Percentiles rank a stretch among this genome's conserved stretches.
Evolutionary conservation across 2,797 vertebrate species (phyloP).

Genomic region (Pangasius djambal): DNA sequence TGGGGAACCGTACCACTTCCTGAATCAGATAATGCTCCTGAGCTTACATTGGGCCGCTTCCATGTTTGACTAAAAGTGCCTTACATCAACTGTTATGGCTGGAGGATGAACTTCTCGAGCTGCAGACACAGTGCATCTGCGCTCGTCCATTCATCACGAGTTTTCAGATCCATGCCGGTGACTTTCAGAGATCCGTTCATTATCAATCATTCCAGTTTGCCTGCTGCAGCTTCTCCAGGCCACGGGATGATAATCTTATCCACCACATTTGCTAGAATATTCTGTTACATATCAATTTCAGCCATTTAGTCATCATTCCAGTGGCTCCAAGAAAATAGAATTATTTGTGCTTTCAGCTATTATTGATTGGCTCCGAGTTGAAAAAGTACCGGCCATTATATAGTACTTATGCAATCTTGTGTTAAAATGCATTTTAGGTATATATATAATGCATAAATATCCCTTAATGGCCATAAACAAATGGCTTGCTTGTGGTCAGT

Average conservation of each 20-base stretch:
- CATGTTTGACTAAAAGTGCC: constrained; percentile 56
- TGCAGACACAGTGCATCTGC: constrained; percentile 39
- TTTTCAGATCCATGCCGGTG: constrained; percentile 46
- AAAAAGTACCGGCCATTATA: constrained; percentile 83
- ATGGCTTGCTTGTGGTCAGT: constrained; percentile 47
- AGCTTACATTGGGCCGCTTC: constrained; percentile 50
- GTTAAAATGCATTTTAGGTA: constrained; percentile 85
- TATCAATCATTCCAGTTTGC: constrained; percentile 54
- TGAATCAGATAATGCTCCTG: constrained; percentile 50
- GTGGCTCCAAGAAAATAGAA: constrained; percentile 82
- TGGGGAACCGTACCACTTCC: constrained; percentile 49
- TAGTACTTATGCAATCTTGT: constrained; percentile 76
- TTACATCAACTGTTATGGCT: constrained; percentile 55
- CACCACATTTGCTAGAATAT: constrained; percentile 83
- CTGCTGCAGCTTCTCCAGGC: constrained; percentile 42
- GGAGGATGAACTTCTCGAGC: constrained; percentile 45
- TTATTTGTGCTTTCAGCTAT: constrained; percentile 87
- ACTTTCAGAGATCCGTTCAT: constrained; percentile 49
- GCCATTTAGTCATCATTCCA: constrained; percentile 85
- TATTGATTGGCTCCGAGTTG: constrained; percentile 82
- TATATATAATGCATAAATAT: constrained; percentile 79
- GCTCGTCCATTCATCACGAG: constrained; percentile 43
- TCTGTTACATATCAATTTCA: constrained; percentile 86
- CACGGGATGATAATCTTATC: constrained; percentile 58
- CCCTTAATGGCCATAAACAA: constrained; percentile 79